Evolutionary conservation across 2,113 vertebrate genomes (phyloP).

Genomic region (Pteruthius melanotis): DNA sequence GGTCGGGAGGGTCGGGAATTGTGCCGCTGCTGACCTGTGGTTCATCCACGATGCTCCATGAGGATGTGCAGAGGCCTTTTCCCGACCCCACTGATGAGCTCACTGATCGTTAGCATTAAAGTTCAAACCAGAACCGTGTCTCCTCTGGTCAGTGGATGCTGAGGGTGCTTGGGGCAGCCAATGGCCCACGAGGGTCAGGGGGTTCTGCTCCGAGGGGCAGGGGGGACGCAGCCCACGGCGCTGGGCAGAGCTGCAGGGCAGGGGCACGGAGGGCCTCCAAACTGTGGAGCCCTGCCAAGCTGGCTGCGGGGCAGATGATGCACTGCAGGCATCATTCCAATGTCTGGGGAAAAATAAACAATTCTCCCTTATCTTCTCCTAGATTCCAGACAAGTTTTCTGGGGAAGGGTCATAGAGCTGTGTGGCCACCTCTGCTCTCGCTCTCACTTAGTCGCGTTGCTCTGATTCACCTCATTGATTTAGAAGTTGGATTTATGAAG

Average conservation of each 20-base stretch:
- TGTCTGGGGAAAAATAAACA: background rate
- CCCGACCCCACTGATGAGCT: background rate
- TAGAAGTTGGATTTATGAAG: background rate
- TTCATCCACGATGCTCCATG: accelerated
- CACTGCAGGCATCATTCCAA: background rate
- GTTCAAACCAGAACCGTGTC: background rate
- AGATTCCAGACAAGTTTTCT: background rate
- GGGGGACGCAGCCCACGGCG: accelerated
- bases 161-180: background rate
- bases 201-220: accelerated
- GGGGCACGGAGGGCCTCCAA: accelerated
- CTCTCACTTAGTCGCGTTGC: accelerated
- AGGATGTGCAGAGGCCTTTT: accelerated
- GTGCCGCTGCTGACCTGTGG: accelerated
- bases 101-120: accelerated
- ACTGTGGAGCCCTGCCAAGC: too few relatives aligned
- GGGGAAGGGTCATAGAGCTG: background rate
- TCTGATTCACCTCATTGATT: background rate
- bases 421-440: background rate
- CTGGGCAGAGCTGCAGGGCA: background rate
- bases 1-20: background rate
- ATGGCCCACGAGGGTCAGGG: accelerated
- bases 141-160: accelerated
- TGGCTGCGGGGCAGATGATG: background rate
- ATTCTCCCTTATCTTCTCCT: background rate